Evolutionary conservation across 2,888 invertebrate genomes (phyloP).

Genomic region (Polyommatus iphigenia): DNA sequence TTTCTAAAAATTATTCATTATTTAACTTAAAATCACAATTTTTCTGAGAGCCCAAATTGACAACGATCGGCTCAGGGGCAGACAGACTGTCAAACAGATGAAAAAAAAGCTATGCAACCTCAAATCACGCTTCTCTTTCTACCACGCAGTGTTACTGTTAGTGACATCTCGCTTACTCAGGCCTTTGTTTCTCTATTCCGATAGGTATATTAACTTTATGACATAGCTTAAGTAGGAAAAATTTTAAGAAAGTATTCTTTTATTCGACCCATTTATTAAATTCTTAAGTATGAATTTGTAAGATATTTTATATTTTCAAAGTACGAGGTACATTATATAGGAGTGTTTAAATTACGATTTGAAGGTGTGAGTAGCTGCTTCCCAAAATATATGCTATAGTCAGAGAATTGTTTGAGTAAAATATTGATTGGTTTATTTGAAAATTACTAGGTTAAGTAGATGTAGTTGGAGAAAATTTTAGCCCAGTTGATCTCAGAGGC

Average conservation of each 20-base stretch:
- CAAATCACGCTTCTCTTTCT: too few species aligned
- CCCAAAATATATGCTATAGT: background rate
- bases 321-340: background rate
- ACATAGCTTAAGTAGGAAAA: background rate
- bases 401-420: background rate
- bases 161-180: too few species aligned
- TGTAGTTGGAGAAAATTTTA: background rate
- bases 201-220: too few species aligned
- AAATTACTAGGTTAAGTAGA: conserved; percentile 20
- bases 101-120: too few species aligned
- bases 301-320: background rate
- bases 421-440: background rate
- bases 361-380: background rate
- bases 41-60: too few species aligned
- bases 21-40: too few species aligned
- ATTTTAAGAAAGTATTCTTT: background rate
- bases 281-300: background rate
- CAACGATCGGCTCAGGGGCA: too few species aligned
- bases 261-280: background rate
- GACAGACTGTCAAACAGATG: too few species aligned
- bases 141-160: too few species aligned
- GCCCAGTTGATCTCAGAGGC: conserved; percentile 30
- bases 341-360: background rate
- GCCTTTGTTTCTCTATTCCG: too few species aligned
- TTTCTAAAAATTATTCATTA: too few species aligned